Conservation (phyloP, 30 jellyfish, hydroid and myxozoan genomes). For the Aurelia sp. region DNA sequence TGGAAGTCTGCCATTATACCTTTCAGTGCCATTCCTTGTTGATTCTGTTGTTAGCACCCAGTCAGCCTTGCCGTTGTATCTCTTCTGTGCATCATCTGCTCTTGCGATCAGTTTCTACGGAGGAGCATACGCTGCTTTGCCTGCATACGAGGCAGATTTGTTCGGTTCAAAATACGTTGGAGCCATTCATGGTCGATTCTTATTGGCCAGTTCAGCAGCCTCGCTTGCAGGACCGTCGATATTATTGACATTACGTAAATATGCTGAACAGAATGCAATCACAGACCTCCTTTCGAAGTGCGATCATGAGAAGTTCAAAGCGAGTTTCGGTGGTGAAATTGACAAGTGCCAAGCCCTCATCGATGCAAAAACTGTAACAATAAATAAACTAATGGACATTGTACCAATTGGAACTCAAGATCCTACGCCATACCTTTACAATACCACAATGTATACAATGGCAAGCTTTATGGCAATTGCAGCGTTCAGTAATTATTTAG, state of each 20-base stretch:
- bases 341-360: slow-evolving; percentile 64
- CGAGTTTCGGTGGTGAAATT: slow-evolving; percentile 56
- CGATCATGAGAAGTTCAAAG: slow-evolving; percentile 53
- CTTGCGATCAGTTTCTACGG: slow-evolving; percentile 75
- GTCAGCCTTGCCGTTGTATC: slow-evolving; percentile 52
- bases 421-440: slow-evolving; percentile 76
- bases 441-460: slow-evolving; percentile 74
- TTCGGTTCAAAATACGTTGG: slow-evolving; percentile 79
- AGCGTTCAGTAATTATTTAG: slow-evolving; percentile 57
- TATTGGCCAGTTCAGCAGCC: slow-evolving; percentile 74
- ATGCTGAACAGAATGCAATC: slow-evolving; percentile 67
- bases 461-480: slow-evolving; percentile 74
- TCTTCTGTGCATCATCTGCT: slow-evolving; percentile 70
- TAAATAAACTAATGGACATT: slow-evolving; percentile 59
- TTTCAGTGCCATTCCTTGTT: slow-evolving; percentile 61
- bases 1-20: slow-evolving; percentile 71
- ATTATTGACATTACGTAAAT: slow-evolving; percentile 55
- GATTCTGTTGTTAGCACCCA: slow-evolving; percentile 75
- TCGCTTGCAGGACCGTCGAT: slow-evolving; percentile 78
- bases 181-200: slow-evolving; percentile 71
- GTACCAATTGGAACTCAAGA: slow-evolving; percentile 69
- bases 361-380: slow-evolving; percentile 72
- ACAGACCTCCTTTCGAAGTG: slow-evolving; percentile 65
- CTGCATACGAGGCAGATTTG: slow-evolving; percentile 74
- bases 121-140: slow-evolving; percentile 75